Conservation (phyloP, 2,797 vertebrate species). For the Rallus crepitans region DNA sequence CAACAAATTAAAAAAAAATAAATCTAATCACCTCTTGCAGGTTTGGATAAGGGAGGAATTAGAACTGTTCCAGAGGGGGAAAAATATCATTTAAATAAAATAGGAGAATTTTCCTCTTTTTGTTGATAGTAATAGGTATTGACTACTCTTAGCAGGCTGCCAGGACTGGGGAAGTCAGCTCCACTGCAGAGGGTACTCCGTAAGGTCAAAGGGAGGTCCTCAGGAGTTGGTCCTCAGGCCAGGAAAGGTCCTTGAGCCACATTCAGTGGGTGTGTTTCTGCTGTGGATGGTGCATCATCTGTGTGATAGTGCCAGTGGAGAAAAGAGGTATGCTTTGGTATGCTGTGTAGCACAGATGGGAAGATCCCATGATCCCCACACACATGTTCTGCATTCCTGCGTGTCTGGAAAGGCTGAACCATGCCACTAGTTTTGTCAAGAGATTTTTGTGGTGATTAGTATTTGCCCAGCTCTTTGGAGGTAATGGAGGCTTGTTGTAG, state of each 20-base stretch:
- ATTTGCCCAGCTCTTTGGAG: slow-evolving; percentile 31
- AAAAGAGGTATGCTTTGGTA: not conserved
- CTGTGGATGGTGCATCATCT: not conserved
- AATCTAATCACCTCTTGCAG: not conserved
- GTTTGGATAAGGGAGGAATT: slow-evolving; percentile 11
- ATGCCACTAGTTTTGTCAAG: not conserved
- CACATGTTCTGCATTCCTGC: not conserved
- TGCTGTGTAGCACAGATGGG: not conserved
- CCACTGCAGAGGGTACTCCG: not conserved
- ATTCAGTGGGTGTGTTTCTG: not conserved
- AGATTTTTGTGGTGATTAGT: slow-evolving; percentile 43
- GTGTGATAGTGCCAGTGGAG: not conserved
- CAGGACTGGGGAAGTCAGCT: not conserved
- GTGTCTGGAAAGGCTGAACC: not conserved
- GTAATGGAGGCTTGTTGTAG: slow-evolving; percentile 15
- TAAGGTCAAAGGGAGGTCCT: not conserved
- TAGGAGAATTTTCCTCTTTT: not conserved
- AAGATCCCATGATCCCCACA: not conserved
- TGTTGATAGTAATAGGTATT: not conserved
- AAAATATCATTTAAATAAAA: not conserved
- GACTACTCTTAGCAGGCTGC: not conserved
- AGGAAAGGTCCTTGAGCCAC: not conserved
- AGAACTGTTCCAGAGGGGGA: not conserved
- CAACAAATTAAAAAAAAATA: not conserved
- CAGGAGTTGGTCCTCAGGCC: not conserved